phyloP scores from a whole-genome alignment of 2,888 invertebrate species.

The Eurois occulta region DNA sequence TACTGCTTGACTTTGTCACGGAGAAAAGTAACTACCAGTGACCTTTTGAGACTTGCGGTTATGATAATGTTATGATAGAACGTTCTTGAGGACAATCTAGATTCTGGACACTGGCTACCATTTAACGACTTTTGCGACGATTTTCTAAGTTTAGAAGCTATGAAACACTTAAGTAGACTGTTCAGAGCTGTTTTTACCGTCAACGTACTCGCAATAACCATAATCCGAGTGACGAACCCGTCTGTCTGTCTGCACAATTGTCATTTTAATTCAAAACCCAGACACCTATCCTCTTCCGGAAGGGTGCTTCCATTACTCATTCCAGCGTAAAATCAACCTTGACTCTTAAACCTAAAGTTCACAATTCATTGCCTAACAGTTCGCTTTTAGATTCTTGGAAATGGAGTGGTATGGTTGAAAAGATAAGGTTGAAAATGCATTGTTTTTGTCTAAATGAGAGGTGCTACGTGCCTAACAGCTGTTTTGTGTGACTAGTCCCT shows the following conservation, averaged over 20 bases:
- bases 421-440: slow-evolving; percentile 54
- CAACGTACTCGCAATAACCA: slow-evolving; percentile 42
- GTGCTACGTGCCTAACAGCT: slow-evolving; percentile 84
- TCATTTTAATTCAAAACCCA: slow-evolving; percentile 80
- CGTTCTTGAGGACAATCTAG: slow-evolving; percentile 12
- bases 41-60: slow-evolving; percentile 25
- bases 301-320: slow-evolving; percentile 45
- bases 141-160: slow-evolving; percentile 5
- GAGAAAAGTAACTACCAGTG: slow-evolving; percentile 39
- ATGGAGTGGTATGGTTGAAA: not conserved
- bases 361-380: slow-evolving; percentile 19
- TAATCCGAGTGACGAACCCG: slow-evolving; percentile 49
- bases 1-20: slow-evolving; percentile 42
- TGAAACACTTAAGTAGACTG: not conserved
- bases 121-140: slow-evolving; percentile 3
- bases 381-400: not conserved
- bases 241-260: slow-evolving; percentile 58
- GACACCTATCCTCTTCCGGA: slow-evolving; percentile 74
- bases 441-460: slow-evolving; percentile 46
- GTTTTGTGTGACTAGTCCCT: slow-evolving; percentile 79
- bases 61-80: slow-evolving; percentile 24
- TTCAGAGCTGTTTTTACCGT: not conserved
- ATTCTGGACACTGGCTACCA: slow-evolving; percentile 19
- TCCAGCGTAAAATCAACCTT: slow-evolving; percentile 31
- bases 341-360: not conserved